Conservation (phyloP, 2,888 invertebrate species). For the Drosophila paracracens region DNA sequence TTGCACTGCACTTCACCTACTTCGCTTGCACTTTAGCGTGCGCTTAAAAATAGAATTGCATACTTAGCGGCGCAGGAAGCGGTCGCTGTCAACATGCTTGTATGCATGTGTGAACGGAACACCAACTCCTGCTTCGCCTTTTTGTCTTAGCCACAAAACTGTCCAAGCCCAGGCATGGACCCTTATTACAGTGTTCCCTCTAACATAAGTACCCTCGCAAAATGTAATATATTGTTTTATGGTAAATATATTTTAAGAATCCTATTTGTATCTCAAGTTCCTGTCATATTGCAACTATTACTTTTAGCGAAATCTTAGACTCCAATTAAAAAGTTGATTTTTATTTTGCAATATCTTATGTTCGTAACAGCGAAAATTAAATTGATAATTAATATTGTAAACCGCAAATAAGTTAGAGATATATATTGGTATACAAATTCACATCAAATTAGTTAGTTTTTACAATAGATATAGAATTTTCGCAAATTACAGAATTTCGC, state of each 20-base stretch:
- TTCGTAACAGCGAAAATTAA: background rate
- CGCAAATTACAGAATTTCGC: background rate
- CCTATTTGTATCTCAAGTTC: background rate
- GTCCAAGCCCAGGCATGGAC: slow-evolving; percentile 56
- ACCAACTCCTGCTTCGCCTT: slow-evolving; percentile 16
- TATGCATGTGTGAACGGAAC: background rate
- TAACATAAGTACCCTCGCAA: background rate
- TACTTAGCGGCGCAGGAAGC: slow-evolving; percentile 78
- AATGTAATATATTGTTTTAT: background rate
- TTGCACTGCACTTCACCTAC: slow-evolving; percentile 68
- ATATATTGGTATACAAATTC: background rate
- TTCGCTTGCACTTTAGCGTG: slow-evolving; percentile 59
- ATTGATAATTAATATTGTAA: background rate
- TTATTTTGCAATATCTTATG: background rate
- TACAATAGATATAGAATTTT: background rate
- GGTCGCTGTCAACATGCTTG: slow-evolving; percentile 49
- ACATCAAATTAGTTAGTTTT: background rate
- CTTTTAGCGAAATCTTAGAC: background rate
- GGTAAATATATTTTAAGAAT: background rate
- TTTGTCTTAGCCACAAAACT: slow-evolving; percentile 55
- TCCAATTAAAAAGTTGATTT: background rate
- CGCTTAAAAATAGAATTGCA: slow-evolving; percentile 77
- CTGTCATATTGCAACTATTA: background rate
- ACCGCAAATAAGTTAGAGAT: background rate
- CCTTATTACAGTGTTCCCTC: slow-evolving; percentile 56